Evolutionary conservation across 2,888 invertebrate species (phyloP).

Genomic region (Eulithis testata): DNA sequence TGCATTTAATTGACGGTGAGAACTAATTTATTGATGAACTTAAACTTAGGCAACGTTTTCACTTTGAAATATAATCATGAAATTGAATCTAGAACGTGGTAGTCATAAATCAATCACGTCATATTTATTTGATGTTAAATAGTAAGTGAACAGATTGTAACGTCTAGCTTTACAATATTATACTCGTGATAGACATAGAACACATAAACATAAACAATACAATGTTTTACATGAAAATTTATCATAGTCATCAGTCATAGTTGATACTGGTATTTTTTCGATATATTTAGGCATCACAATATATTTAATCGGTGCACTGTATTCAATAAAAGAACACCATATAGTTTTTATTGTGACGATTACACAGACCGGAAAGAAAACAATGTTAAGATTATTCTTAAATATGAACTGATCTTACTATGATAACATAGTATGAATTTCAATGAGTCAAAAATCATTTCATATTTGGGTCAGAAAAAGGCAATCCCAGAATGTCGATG

Average conservation of each 20-base stretch:
- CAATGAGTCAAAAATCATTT: no score
- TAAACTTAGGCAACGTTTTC: conserved; percentile 36
- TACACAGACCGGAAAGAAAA: no score
- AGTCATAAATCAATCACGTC: conserved; percentile 7
- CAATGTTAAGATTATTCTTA: no score
- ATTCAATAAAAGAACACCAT: conserved; percentile 5
- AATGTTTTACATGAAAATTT: conserved; percentile 60
- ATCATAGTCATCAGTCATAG: conserved; percentile 13
- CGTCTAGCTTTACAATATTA: conserved; percentile 71
- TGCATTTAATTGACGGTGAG: conserved; percentile 77
- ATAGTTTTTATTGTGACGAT: not conserved
- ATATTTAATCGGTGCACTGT: conserved; percentile 28
- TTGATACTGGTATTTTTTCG: conserved; percentile 28
- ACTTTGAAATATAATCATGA: conserved; percentile 35
- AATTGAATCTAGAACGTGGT: conserved; percentile 6
- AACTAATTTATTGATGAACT: conserved; percentile 63
- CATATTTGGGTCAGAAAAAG: no score
- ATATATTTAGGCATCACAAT: conserved; percentile 38
- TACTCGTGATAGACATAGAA: conserved; percentile 77
- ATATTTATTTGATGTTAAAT: conserved; percentile 17
- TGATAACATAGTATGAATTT: no score
- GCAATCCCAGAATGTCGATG: conserved; percentile 3
- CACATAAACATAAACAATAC: conserved; percentile 58
- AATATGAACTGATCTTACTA: no score
- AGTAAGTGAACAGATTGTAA: conserved; percentile 23